Base-by-base conservation (phyloP, 2,113 vertebrate species). In the Pterophyllum scalare region DNA sequence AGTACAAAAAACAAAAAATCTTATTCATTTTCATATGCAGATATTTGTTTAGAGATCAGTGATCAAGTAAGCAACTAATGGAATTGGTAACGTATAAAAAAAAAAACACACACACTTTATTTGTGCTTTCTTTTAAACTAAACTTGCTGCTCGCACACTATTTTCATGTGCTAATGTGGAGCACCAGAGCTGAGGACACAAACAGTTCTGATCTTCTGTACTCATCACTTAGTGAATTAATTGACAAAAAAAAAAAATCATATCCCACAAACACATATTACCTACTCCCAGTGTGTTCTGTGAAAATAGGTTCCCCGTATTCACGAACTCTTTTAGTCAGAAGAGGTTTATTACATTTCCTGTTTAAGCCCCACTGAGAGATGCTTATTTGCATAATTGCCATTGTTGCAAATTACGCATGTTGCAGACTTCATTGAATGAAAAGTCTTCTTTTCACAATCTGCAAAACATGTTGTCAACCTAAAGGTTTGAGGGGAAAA, bases 381-480 rank as follows among this genome's bases (percentile, higher is more conserved):
- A 67, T 43, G 24, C 31, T 60, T n/a, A 20, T 82, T 64, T 64
- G 26, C n/a, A 79, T 54, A 83, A 79, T 8, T 56, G 46, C 26
- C 46, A 17, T 77, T 61, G 14, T 19, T 67, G 64, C 62, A 43
- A 65, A 65, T 43, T 43, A 43, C 6, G 62, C 35, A 26, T 46
- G 31, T 19, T 20, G 59, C 59, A 61, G 59, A 4, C 26, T 26
- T 67, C 14, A 26, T 28, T 67, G 22, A 67, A 11, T 67, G 2
- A 65, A 8, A 4, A 46, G 10, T 17, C 14, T 49, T 24, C n/a
- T 65, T 14, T 67, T 46, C 1, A 24, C 4, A 5, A 67, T 46
- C 64, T 40, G 46, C 8, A 9, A 19, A 67, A 46, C 38, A 26
- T 11, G 40, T 67, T 19, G n/a, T 67, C 64, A 19, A 11, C 40